Evolutionary conservation across 2,888 invertebrate species (phyloP), one percentile per base, ranked within the genome.

Genomic region (Belgica antarctica): DNA sequence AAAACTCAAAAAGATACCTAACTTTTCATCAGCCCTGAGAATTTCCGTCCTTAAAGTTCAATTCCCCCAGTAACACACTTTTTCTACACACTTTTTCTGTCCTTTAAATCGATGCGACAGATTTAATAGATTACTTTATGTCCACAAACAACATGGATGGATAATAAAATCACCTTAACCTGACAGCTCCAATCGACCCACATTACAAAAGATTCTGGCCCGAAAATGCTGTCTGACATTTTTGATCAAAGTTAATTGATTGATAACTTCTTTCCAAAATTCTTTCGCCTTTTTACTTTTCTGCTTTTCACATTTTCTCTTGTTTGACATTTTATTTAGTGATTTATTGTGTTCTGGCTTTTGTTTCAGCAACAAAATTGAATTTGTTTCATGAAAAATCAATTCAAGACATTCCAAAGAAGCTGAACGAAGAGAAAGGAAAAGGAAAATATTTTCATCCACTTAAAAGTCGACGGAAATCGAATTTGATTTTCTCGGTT

Each of bases 91-190:
- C 41, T 41, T 10, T n/a, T 41, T 15, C n/a, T 15, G 4, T 31
- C 10, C 31, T 4, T 31, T 31, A 41, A 15, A 41, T 41, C 8
- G 41, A 41, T 41, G 41, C 12, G 62, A 46, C 27, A 17, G 4
- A 4, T 59, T 15, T 25, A 65, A 22, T 25, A 46, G 47, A 46
- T 65, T 47, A 36, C 47, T 47, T 17, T 31, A n/a, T 65, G 65
- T 65, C 65, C 65, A 47, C 57, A 10, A 52, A 57, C 57, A n/a
- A 68, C 47, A 68, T 57, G 57, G 19, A 68, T 68, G 68, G 52
- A 68, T 68, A 68, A 68, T 68, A 68, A 57, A 68, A 68, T 68
- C 68, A 68, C 68, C 68, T 68, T 34, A 57, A 68, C 28, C 22
- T 68, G 68, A 68, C 68, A 68, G 31, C 68, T 68, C 68, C 28